Conservation (phyloP, 2,113 vertebrate species). For the Addax nasomaculatus region DNA sequence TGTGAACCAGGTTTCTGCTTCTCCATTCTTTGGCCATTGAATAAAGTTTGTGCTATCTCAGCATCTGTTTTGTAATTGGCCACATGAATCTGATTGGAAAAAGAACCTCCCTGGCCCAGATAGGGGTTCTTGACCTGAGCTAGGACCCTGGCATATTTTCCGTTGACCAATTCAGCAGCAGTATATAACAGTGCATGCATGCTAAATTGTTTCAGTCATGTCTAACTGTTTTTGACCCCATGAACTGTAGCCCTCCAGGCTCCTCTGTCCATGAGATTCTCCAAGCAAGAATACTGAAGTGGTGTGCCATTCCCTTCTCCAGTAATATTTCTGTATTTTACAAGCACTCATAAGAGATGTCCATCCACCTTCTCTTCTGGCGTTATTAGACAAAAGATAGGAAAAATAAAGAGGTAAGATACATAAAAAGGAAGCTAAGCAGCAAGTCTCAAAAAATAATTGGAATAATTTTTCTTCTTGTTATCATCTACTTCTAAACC, state of each 20-base stretch:
- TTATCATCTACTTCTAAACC: background rate
- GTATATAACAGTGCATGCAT: background rate
- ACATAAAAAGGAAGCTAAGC: background rate
- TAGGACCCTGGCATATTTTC: background rate
- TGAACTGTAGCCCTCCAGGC: background rate
- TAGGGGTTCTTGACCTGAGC: background rate
- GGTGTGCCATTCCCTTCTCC: background rate
- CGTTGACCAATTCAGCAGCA: background rate
- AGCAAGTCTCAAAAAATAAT: background rate
- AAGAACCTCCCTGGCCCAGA: background rate
- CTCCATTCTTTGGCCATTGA: background rate
- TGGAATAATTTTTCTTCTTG: background rate
- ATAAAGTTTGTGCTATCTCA: background rate
- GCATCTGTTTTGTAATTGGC: background rate
- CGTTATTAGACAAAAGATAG: background rate
- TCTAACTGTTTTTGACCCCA: background rate
- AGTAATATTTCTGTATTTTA: background rate
- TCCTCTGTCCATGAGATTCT: background rate
- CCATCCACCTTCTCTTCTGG: background rate
- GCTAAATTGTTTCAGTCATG: background rate
- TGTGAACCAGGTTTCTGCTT: background rate
- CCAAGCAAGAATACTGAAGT: background rate
- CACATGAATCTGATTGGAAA: background rate
- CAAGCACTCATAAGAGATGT: background rate
- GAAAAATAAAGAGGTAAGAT: background rate